These are phyloP conservation scores for Pentalonia nigronervosa DNA, from an alignment of 1,140 invertebrate species.

Conservation along the genomic window DNA sequence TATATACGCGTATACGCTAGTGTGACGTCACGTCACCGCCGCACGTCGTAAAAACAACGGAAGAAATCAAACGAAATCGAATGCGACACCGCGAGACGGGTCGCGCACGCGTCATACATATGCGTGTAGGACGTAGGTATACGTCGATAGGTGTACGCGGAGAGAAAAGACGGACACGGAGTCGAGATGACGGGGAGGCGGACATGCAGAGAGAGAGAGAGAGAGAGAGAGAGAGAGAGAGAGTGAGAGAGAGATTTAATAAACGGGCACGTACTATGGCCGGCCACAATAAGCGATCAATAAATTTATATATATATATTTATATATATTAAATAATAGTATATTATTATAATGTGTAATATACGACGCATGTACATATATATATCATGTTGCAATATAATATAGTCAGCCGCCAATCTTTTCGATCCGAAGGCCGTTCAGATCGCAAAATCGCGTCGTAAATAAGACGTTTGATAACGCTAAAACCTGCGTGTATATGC, in stretches of 20 bases:
- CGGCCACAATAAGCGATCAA: neutral
- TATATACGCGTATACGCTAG: neutral
- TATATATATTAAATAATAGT: neutral
- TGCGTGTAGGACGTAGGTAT: neutral
- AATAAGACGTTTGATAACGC: neutral
- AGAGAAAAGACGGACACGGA: neutral
- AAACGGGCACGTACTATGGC: conserved; percentile 30
- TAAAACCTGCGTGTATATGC: neutral
- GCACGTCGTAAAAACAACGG: conserved; percentile 35
- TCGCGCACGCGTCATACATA: neutral
- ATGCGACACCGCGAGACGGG: neutral
- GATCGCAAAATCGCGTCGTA: neutral
- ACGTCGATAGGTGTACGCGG: neutral
- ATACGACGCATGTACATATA: neutral
- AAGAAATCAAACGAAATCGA: conserved; percentile 43
- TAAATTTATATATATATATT: too few species aligned
- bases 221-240: neutral
- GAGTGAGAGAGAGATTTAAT: neutral
- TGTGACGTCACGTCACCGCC: conserved; percentile 5
- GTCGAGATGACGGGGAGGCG: neutral
- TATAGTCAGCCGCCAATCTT: neutral
- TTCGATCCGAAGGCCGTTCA: neutral
- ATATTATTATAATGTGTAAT: neutral
- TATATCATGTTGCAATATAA: neutral
- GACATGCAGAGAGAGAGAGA: neutral